phyloP scores from a whole-genome alignment of 37 sponge, comb jelly and placozoan species.

The Aplysina aerophoba region DNA sequence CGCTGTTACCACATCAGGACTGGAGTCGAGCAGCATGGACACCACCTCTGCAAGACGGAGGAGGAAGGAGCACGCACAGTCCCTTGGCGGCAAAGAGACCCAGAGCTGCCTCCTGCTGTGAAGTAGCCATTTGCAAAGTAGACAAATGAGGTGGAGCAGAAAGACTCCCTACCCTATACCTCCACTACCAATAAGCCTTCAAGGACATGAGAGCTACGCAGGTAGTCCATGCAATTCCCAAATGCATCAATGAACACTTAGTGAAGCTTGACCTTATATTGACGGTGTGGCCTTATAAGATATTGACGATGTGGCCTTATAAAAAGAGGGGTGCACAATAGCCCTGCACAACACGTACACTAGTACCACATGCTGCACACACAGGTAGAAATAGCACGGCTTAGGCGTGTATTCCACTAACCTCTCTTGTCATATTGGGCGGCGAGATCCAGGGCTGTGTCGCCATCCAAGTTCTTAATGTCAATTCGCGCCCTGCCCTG shows the following conservation, averaged over 20 bases:
- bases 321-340: neutral
- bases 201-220: neutral
- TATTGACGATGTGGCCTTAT: too few relatives aligned
- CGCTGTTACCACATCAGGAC: conserved; percentile 26
- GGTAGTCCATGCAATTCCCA: neutral
- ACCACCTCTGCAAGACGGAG: conserved; percentile 62
- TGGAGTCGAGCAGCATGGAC: conserved; percentile 77
- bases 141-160: too few relatives aligned
- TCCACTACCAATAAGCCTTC: too few relatives aligned
- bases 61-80: neutral
- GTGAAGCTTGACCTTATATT: too few relatives aligned
- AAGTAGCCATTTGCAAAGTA: too few relatives aligned
- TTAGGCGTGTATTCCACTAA: conserved; percentile 11
- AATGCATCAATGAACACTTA: conserved; percentile 21
- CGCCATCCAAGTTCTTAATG: conserved; percentile 59
- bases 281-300: too few relatives aligned
- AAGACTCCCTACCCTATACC: too few relatives aligned
- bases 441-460: conserved; percentile 83
- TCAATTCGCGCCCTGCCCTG: conserved; percentile 55
- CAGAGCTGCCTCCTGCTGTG: too few relatives aligned
- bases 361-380: neutral
- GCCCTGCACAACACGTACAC: too few relatives aligned
- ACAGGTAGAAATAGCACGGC: neutral
- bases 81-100: too few relatives aligned
- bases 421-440: conserved; percentile 79